Evolutionary conservation across 2,888 invertebrate species (phyloP).

Genomic region (Schizotus pectinicornis): DNA sequence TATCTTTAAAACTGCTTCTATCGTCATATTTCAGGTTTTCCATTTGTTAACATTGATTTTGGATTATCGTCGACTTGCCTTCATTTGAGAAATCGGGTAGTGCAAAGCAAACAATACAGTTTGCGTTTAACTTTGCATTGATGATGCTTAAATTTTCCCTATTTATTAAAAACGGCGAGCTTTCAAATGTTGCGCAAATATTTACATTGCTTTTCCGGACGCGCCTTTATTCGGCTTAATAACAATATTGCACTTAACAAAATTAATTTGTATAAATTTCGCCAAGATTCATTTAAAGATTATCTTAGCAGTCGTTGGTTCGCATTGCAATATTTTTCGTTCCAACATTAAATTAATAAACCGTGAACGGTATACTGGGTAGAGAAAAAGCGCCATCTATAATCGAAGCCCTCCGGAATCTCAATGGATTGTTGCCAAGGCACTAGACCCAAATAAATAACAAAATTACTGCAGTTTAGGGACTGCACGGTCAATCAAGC

Average conservation of each 20-base stretch:
- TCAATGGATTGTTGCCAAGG: slow-evolving; percentile 4
- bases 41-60: too few relatives aligned
- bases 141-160: too few relatives aligned
- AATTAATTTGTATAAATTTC: not conserved
- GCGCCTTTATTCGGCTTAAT: too few relatives aligned
- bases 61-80: too few relatives aligned
- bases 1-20: slow-evolving; percentile 4
- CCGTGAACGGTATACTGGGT: not conserved
- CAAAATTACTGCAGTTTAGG: slow-evolving; percentile 1
- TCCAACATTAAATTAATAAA: slow-evolving; percentile 7
- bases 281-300: not conserved
- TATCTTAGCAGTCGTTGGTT: not conserved
- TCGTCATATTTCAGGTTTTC: not conserved
- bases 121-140: too few relatives aligned
- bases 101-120: too few relatives aligned
- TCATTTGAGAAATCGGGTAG: too few relatives aligned
- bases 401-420: not conserved
- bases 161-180: too few relatives aligned
- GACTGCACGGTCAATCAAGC: too few relatives aligned
- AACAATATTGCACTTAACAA: too few relatives aligned
- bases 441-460: not conserved
- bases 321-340: not conserved
- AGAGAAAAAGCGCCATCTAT: not conserved
- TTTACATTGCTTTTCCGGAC: too few relatives aligned
- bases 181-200: too few relatives aligned